phyloP scores from a whole-genome alignment of 2,113 vertebrate genomes.

The Percina caprodes region DNA sequence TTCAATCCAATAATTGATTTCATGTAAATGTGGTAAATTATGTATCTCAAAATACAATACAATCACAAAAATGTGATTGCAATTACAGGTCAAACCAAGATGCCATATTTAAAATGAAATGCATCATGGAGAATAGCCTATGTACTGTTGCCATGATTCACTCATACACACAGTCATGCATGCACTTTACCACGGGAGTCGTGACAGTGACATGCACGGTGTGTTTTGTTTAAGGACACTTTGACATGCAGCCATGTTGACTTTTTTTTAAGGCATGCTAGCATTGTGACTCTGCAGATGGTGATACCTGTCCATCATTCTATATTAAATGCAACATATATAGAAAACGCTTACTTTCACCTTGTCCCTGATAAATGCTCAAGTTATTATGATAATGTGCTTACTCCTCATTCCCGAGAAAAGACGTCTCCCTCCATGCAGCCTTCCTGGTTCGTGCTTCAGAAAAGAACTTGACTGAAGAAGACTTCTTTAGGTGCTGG shows the following conservation, averaged over 20 bases:
- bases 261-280: too few species aligned
- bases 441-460: neutral
- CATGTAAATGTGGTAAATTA: neutral
- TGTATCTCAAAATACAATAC: neutral
- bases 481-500: neutral
- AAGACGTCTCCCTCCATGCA: slow-evolving; percentile 75
- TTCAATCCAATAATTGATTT: neutral
- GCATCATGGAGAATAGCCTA: neutral
- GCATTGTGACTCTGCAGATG: neutral
- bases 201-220: neutral
- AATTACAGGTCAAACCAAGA: neutral
- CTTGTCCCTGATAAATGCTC: neutral
- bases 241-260: neutral
- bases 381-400: slow-evolving; percentile 31
- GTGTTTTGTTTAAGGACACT: neutral
- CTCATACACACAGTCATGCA: neutral
- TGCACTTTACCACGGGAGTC: neutral
- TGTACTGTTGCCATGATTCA: neutral
- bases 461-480: neutral
- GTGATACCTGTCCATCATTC: too few species aligned
- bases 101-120: neutral
- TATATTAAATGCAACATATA: neutral
- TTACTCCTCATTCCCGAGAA: slow-evolving; percentile 72
- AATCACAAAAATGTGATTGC: neutral
- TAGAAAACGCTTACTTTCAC: neutral